Conservation (phyloP, 2,797 vertebrate species). For the Phoebastria nigripes region DNA sequence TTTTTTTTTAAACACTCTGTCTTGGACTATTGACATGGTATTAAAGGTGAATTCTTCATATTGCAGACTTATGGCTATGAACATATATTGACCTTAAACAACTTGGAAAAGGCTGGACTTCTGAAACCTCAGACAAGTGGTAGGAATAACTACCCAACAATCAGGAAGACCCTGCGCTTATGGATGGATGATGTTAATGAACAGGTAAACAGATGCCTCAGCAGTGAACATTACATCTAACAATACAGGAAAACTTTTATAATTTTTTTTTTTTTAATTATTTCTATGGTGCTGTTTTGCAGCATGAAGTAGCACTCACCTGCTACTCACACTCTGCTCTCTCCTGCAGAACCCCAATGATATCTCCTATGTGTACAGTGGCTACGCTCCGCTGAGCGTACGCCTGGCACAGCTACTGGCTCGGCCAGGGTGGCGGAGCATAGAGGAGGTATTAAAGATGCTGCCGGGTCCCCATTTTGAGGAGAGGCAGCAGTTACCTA, state of each 20-base stretch:
- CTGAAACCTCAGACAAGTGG: constrained; percentile 84
- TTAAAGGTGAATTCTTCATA: not conserved
- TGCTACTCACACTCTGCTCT: not conserved
- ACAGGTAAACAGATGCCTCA: constrained; percentile 72
- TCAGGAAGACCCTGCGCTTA: constrained; percentile 93
- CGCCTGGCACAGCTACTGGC: constrained; percentile 92
- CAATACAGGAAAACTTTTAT: not conserved
- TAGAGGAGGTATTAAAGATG: constrained; percentile 96
- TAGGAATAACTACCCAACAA: constrained; percentile 94
- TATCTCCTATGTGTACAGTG: constrained; percentile 97
- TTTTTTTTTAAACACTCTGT: not conserved
- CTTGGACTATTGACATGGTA: not conserved
- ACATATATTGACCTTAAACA: constrained; percentile 91
- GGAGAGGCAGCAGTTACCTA: constrained; percentile 91
- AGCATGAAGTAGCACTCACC: not conserved
- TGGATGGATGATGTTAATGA: constrained; percentile 99
- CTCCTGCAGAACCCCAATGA: constrained; percentile 90
- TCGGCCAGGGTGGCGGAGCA: constrained; percentile 95
- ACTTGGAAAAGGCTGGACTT: constrained; percentile 91
- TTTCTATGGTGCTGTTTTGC: not conserved
- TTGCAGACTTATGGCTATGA: constrained; percentile 93
- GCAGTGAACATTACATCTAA: accelerated
- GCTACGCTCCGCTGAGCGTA: constrained; percentile 92
- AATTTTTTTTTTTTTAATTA: not conserved
- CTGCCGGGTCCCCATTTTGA: constrained; percentile 96